Percentiles rank a stretch among this genome's conserved stretches.
Conservation (phyloP, 1,140 invertebrate species). For the Drosophila tsacasi region DNA sequence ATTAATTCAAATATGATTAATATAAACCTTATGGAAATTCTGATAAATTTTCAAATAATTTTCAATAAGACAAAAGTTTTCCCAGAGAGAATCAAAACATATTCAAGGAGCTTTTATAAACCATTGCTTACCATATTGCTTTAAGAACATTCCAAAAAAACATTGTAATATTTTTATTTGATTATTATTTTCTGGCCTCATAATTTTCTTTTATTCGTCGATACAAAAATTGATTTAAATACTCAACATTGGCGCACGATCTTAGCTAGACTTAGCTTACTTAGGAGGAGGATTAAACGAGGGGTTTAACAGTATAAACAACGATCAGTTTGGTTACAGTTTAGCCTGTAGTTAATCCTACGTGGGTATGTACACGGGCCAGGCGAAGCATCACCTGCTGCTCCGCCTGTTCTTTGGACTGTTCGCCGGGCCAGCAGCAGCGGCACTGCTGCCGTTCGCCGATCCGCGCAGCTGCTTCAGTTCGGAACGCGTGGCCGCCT, state of each 20-base stretch:
- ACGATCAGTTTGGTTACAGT: slow-evolving; percentile 45
- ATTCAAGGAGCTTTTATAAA: no score
- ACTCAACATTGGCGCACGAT: slow-evolving; percentile 46
- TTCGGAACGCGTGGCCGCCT: slow-evolving; percentile 64
- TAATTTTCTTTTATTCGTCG: slow-evolving; percentile 48
- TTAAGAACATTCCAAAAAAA: not conserved
- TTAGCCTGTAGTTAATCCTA: slow-evolving; percentile 34
- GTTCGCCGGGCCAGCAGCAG: slow-evolving; percentile 16
- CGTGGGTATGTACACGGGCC: slow-evolving; percentile 51
- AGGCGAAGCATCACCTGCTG: slow-evolving; percentile 67
- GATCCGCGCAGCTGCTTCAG: slow-evolving; percentile 71
- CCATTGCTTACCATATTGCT: not conserved
- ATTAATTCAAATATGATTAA: no score
- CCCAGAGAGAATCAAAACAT: no score
- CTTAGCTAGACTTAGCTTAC: slow-evolving; percentile 13
- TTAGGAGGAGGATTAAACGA: slow-evolving; percentile 1
- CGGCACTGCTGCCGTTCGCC: slow-evolving; percentile 9
- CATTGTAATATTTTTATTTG: not conserved
- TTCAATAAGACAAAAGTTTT: no score
- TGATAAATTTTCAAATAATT: no score
- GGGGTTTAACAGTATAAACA: slow-evolving; percentile 61
- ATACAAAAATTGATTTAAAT: slow-evolving; percentile 55
- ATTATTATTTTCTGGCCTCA: not conserved
- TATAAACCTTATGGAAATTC: no score
- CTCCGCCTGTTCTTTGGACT: slow-evolving; percentile 52